Percentiles rank a stretch among this genome's conserved stretches.
phyloP scores from a whole-genome alignment of 2,113 vertebrate genomes.

The Varanus salvator region DNA sequence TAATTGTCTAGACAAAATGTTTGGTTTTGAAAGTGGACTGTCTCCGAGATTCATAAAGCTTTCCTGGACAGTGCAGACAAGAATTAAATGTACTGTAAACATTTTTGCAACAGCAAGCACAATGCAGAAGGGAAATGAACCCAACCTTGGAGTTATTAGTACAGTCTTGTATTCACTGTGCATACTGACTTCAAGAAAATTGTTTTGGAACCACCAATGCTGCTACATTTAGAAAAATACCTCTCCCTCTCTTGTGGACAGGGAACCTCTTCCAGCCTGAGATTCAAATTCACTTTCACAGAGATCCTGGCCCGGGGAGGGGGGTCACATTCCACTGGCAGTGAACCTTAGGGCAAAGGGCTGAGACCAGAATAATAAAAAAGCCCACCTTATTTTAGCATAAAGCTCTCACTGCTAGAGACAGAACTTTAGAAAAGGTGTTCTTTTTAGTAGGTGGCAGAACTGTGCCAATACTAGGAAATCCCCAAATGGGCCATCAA shows the following conservation, averaged over 20 bases:
- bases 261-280: too few species aligned
- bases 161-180: neutral
- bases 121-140: neutral
- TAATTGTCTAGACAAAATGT: neutral
- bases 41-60: neutral
- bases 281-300: too few species aligned
- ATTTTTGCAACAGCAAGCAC: neutral
- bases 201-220: neutral
- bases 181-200: neutral
- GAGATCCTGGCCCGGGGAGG: too few species aligned
- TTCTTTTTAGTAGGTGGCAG: too few species aligned
- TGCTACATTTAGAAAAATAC: neutral
- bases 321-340: too few species aligned
- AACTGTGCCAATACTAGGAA: neutral
- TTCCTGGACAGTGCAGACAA: neutral
- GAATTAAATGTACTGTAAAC: conserved; percentile 19
- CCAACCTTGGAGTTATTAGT: neutral
- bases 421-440: too few species aligned
- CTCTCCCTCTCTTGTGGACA: too few species aligned
- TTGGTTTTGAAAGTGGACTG: neutral
- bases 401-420: too few species aligned
- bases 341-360: too few species aligned
- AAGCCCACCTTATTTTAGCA: too few species aligned
- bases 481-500: neutral
- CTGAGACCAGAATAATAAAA: too few species aligned